These are phyloP conservation scores for Enteromius unitaeniatus DNA, from an alignment of 2,797 vertebrate genomes.

Conservation along the genomic window DNA sequence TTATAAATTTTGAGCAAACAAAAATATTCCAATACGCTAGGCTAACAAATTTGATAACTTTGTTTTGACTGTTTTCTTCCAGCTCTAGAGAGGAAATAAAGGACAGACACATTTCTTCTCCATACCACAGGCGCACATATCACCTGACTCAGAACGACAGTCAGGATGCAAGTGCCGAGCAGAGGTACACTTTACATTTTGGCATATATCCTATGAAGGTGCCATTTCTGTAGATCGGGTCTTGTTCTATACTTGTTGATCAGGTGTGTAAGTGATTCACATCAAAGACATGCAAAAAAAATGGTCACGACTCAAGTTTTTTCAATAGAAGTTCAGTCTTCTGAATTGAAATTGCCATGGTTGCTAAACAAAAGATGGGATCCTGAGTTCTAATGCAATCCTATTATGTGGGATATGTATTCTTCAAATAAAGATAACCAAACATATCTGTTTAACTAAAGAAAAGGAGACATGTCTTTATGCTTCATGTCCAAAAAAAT, in stretches of 20 bases:
- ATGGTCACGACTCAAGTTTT: neutral
- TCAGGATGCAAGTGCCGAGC: conserved; percentile 90
- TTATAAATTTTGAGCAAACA: neutral
- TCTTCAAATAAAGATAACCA: neutral
- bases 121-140: conserved; percentile 89
- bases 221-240: neutral
- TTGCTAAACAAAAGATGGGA: neutral
- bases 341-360: neutral
- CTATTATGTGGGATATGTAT: neutral
- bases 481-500: no score
- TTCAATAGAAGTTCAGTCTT: neutral
- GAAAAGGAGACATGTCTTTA: neutral
- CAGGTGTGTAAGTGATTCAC: neutral
- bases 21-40: neutral
- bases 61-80: conserved; percentile 30
- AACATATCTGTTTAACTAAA: neutral
- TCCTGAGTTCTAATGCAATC: neutral
- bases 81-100: conserved; percentile 91
- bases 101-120: conserved; percentile 88
- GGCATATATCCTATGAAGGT: neutral
- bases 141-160: conserved; percentile 90
- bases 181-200: conserved; percentile 81
- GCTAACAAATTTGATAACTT: neutral
- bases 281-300: neutral
- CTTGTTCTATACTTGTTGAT: neutral